phyloP scores from a whole-genome alignment of 2,888 invertebrate genomes.

The Mesorhabditis spiculigera region DNA sequence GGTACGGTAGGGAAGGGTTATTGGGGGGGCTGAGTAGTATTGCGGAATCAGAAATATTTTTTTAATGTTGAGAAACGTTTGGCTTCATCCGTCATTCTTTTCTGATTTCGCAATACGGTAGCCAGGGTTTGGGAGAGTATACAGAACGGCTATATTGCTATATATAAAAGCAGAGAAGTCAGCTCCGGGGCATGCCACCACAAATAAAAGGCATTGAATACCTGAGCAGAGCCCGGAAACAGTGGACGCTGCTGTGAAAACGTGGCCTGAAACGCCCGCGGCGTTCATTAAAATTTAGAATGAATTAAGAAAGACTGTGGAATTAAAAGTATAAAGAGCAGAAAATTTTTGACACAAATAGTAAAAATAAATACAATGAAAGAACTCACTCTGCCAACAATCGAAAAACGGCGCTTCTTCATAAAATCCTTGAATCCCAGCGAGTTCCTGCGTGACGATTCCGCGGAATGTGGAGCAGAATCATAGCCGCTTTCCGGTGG shows the following conservation, averaged over 20 bases:
- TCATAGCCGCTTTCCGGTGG: slow-evolving; percentile 20
- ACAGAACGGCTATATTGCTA: too few species aligned
- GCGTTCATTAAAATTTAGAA: not conserved
- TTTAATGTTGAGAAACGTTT: too few species aligned
- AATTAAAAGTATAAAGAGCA: not conserved
- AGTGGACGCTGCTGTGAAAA: slow-evolving; percentile 1
- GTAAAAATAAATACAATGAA: not conserved
- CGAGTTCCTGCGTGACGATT: slow-evolving; percentile 30
- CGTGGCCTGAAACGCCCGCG: not conserved
- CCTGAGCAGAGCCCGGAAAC: not conserved
- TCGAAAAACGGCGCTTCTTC: slow-evolving; percentile 17
- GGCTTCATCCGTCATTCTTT: too few species aligned
- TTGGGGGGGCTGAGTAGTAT: too few species aligned
- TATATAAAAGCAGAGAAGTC: too few species aligned
- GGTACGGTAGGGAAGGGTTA: too few species aligned
- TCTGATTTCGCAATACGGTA: too few species aligned
- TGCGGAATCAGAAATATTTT: too few species aligned
- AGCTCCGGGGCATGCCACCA: too few species aligned
- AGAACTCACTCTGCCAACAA: slow-evolving; percentile 3
- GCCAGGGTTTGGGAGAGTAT: too few species aligned
- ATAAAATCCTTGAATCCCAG: slow-evolving; percentile 24
- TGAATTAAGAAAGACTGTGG: too few species aligned
- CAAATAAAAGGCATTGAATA: not conserved
- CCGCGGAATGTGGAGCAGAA: slow-evolving; percentile 25
- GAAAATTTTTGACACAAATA: not conserved